These are phyloP conservation scores for Acropternis orthonyx DNA, from an alignment of 2,797 vertebrate genomes.

Conservation along the genomic window DNA sequence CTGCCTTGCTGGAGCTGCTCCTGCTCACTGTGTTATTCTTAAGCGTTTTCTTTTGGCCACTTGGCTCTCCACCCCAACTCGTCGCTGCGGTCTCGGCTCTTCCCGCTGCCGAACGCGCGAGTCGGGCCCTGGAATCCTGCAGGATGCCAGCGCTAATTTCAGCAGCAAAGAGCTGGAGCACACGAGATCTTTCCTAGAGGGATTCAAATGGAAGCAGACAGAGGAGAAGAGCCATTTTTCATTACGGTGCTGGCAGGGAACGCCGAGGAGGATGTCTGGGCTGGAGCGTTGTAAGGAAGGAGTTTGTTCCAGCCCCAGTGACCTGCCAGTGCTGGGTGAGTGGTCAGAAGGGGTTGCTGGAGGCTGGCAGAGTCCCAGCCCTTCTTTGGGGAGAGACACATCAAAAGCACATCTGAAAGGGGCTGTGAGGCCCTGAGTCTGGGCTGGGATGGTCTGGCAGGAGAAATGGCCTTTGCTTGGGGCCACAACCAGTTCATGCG, in stretches of 20 bases:
- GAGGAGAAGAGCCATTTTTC: constrained; percentile 19
- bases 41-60: not conserved
- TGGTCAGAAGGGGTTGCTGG: not conserved
- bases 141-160: constrained; percentile 52
- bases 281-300: not conserved
- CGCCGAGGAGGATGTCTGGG: constrained; percentile 51
- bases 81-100: not conserved
- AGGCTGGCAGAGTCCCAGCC: not conserved
- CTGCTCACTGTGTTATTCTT: not conserved
- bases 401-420: constrained; percentile 9
- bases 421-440: constrained; percentile 1
- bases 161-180: constrained; percentile 48
- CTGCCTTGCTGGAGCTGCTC: not conserved
- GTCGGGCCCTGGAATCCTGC: not conserved
- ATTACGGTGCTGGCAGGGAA: constrained; percentile 29
- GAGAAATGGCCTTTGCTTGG: not conserved
- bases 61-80: not conserved
- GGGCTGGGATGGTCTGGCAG: constrained; percentile 1
- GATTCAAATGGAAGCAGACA: constrained; percentile 50
- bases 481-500: not conserved
- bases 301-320: not conserved
- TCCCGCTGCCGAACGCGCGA: not conserved
- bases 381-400: not conserved
- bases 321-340: constrained; percentile 21
- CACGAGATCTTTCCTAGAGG: constrained; percentile 52